phyloP scores from a whole-genome alignment of 92 coral and sea anemone genomes.

The Epizoanthus illoricatus region DNA sequence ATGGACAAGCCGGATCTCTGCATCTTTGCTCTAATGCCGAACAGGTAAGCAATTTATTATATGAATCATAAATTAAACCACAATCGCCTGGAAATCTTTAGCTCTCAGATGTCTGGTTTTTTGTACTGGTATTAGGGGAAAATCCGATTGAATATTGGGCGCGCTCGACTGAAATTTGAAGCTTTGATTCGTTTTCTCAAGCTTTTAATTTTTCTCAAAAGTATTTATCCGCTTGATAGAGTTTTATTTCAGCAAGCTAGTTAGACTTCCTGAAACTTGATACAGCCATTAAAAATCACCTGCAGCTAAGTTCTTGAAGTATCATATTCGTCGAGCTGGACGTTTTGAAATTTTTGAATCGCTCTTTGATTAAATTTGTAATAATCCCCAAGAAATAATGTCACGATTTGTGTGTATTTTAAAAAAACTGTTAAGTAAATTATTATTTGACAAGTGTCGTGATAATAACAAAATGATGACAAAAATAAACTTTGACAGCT shows the following conservation, averaged over 20 bases:
- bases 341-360: too few species aligned
- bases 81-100: too few species aligned
- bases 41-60: constrained; percentile 32
- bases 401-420: too few species aligned
- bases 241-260: not conserved
- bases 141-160: too few species aligned
- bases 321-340: constrained; percentile 1
- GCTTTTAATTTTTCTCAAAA: not conserved
- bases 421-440: too few species aligned
- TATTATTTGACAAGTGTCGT: too few species aligned
- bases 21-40: constrained; percentile 74
- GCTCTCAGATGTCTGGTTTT: not conserved
- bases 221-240: not conserved
- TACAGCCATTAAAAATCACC: not conserved
- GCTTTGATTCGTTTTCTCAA: not conserved
- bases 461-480: too few species aligned
- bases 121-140: not conserved
- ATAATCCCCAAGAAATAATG: too few species aligned
- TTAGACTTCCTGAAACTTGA: not conserved
- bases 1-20: constrained; percentile 87
- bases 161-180: not conserved
- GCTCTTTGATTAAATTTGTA: too few species aligned
- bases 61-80: constrained; percentile 7
- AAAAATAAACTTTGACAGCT: too few species aligned
- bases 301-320: not conserved